Base-by-base conservation (phyloP, 2,113 vertebrate species). In the Rhinopomastus cyanomelas region DNA sequence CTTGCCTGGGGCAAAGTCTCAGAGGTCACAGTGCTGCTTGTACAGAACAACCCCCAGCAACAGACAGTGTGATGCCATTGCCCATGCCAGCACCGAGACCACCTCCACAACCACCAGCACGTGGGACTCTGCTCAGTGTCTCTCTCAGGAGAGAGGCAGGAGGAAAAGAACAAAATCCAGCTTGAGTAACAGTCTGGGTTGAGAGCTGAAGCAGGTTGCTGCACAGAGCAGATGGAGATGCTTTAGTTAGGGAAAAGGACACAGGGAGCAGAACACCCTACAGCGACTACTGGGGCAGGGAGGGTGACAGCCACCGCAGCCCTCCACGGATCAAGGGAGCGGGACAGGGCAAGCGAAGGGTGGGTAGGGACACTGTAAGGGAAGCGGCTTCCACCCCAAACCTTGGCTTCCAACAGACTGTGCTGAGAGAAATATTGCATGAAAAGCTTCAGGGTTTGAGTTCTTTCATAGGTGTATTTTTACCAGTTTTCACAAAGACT, bases 401-500 rank as follows among this genome's bases (percentile, higher is more conserved):
- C 87, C 88, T 88, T 51, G 62, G 88, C 93, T 95, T 85, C 95
- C 91, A 79, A 34, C 20, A 60, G 27, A 81, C 72, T 6, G 84
- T 72, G 61, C 73, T 95, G 77, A 72, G 93, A 94, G 89, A 96
- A 89, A 86, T 94, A 93, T 95, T 90, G 80, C 91, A 94, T 92
- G 94, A 89, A 94, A 94, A 95, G 95, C 93, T 90, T 88, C 76
- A 78, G 94, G 88, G 12, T 85, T 96, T 93, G 81, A 80, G 42
- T 94, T 95, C 89, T 91, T 94, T 92, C 96, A 92, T 82, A 90
- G 94, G 85, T 95, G 94, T 95, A 94, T 95, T 96, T 96, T 95
- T 93, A 95, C 94, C 96, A 97, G 95, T 96, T 97, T 97, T 92
- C 95, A 96, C 94, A 97, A 92, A 94, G 96, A 97, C 76, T 52